Percentiles rank a stretch among this genome's conserved stretches.
phyloP scores from a whole-genome alignment of 1,140 invertebrate genomes.

The Papilio xuthus region DNA sequence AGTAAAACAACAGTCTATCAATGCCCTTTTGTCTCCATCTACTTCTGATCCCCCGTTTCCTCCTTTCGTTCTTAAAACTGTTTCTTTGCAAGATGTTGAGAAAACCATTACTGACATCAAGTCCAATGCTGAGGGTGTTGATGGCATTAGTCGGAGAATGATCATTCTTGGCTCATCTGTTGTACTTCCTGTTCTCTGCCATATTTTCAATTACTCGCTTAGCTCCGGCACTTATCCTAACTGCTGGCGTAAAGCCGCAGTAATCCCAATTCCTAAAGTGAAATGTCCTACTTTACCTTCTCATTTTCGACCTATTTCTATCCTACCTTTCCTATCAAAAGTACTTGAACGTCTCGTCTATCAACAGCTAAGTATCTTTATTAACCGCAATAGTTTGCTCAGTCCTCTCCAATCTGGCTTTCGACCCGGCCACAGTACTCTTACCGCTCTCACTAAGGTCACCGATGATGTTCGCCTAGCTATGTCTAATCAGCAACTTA shows the following conservation, averaged over 20 bases:
- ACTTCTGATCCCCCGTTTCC: not conserved
- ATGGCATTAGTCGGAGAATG: constrained; percentile 35
- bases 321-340: constrained; percentile 48
- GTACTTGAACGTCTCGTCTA: constrained; percentile 42
- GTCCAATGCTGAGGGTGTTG: constrained; percentile 6
- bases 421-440: constrained; percentile 41
- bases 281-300: constrained; percentile 25
- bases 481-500: no score
- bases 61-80: constrained; percentile 12
- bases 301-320: constrained; percentile 46
- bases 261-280: constrained; percentile 44
- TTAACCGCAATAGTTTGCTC: constrained; percentile 38
- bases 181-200: constrained; percentile 36
- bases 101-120: constrained; percentile 32
- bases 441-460: no score
- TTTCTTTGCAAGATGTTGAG: constrained; percentile 8
- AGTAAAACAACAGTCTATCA: constrained; percentile 14
- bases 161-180: constrained; percentile 11
- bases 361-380: constrained; percentile 38
- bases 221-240: constrained; percentile 37
- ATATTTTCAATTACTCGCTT: constrained; percentile 44
- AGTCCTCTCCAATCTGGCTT: constrained; percentile 47
- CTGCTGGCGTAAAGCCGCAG: constrained; percentile 40
- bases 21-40: not conserved
- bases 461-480: no score